phyloP scores from a whole-genome alignment of 2,888 invertebrate genomes.

The Lypha dubia region DNA sequence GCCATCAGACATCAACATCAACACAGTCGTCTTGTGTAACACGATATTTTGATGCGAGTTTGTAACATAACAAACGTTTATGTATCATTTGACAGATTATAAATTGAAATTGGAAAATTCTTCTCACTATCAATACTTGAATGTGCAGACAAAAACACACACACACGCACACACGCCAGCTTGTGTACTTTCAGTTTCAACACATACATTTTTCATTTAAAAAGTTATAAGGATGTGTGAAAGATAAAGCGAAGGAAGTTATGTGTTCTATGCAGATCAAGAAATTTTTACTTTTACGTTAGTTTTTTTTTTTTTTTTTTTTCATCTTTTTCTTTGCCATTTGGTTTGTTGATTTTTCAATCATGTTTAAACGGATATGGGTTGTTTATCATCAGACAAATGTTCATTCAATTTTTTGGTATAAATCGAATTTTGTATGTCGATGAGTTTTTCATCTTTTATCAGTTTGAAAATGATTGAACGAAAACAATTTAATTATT shows the following conservation, averaged over 20 bases:
- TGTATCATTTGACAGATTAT: constrained; percentile 68
- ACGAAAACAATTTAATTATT: background rate
- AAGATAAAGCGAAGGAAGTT: constrained; percentile 44
- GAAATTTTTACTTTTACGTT: constrained; percentile 14
- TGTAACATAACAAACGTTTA: constrained; percentile 52
- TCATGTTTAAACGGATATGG: constrained; percentile 69
- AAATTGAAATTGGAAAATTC: constrained; percentile 64
- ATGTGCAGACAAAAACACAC: constrained; percentile 17
- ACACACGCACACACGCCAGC: no score
- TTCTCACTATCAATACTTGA: constrained; percentile 23
- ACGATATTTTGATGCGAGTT: constrained; percentile 18
- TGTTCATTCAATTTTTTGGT: constrained; percentile 15
- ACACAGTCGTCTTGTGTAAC: background rate
- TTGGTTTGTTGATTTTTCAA: constrained; percentile 69
- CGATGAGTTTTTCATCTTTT: background rate
- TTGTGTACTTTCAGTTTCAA: constrained; percentile 20
- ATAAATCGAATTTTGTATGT: constrained; percentile 1
- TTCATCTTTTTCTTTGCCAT: constrained; percentile 3
- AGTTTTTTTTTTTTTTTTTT: background rate
- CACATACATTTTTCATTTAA: constrained; percentile 17
- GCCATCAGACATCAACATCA: background rate
- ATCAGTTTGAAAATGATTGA: background rate
- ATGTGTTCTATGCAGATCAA: constrained; percentile 30
- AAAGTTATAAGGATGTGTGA: constrained; percentile 52
- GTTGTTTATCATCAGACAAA: constrained; percentile 62